Conservation (phyloP, 2,797 vertebrate species). For the Paramormyrops hopkinsi region DNA sequence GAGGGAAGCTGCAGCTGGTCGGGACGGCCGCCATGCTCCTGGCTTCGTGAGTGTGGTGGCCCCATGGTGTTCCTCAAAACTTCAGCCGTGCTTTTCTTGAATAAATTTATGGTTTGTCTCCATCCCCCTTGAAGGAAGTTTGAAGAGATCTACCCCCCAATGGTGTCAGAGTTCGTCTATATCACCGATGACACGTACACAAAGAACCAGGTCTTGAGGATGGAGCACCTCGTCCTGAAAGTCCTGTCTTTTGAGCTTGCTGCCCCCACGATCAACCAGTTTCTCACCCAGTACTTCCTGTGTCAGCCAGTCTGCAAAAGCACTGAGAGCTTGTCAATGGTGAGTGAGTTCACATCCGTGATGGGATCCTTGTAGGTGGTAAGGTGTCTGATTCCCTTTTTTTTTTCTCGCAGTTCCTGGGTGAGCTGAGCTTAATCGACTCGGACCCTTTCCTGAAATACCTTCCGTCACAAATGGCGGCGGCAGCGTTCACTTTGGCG, state of each 20-base stretch:
- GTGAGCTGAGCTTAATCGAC: constrained; percentile 88
- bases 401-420: constrained; percentile 69
- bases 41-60: constrained; percentile 78
- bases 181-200: constrained; percentile 98
- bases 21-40: constrained; percentile 95
- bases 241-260: constrained; percentile 96
- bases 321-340: constrained; percentile 85
- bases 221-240: constrained; percentile 96
- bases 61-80: background rate
- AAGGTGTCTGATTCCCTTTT: background rate
- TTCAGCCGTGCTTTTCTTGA: background rate
- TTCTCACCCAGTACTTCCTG: constrained; percentile 90
- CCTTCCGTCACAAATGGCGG: constrained; percentile 82
- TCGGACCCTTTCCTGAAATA: constrained; percentile 90
- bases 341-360: constrained; percentile 49
- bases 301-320: constrained; percentile 62
- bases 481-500: constrained; percentile 78
- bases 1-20: constrained; percentile 96
- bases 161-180: constrained; percentile 97
- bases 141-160: constrained; percentile 97
- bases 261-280: constrained; percentile 88
- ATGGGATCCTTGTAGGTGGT: background rate
- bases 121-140: constrained; percentile 74
- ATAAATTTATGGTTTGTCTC: background rate
- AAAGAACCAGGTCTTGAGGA: constrained; percentile 94